phyloP scores from a whole-genome alignment of 2,888 invertebrate species.

The Campopleginae sp. region DNA sequence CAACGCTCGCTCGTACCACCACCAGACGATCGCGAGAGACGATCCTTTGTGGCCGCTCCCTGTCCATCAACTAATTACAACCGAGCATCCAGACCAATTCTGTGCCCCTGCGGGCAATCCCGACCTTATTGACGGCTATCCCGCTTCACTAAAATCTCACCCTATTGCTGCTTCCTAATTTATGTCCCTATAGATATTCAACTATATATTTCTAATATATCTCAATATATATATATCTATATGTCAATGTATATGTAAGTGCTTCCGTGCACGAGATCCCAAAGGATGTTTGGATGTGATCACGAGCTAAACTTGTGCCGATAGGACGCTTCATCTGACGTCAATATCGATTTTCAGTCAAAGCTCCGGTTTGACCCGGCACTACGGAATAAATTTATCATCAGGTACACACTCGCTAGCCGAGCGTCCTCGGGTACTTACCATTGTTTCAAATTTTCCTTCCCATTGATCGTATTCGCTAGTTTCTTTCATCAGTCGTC shows the following conservation, averaged over 20 bases:
- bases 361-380: background rate
- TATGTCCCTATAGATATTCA: background rate
- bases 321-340: slow-evolving; percentile 41
- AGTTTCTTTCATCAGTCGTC: background rate
- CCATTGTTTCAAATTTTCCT: background rate
- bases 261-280: slow-evolving; percentile 39
- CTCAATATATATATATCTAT: background rate
- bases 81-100: slow-evolving; percentile 56
- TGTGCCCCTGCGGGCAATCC: slow-evolving; percentile 49
- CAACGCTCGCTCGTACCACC: slow-evolving; percentile 44
- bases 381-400: background rate
- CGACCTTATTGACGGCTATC: slow-evolving; percentile 52
- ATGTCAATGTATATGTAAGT: background rate
- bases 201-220: background rate
- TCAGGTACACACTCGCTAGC: slow-evolving; percentile 6
- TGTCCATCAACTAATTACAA: slow-evolving; percentile 70
- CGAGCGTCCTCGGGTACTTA: background rate
- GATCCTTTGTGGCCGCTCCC: slow-evolving; percentile 65
- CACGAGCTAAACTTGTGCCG: slow-evolving; percentile 30
- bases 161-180: slow-evolving; percentile 14
- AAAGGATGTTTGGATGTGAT: slow-evolving; percentile 35
- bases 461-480: background rate
- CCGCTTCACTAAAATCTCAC: slow-evolving; percentile 34
- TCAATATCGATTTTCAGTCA: slow-evolving; percentile 52
- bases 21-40: slow-evolving; percentile 26